Conservation (phyloP, 2,888 invertebrate genomes). For the Conus canariensis region DNA sequence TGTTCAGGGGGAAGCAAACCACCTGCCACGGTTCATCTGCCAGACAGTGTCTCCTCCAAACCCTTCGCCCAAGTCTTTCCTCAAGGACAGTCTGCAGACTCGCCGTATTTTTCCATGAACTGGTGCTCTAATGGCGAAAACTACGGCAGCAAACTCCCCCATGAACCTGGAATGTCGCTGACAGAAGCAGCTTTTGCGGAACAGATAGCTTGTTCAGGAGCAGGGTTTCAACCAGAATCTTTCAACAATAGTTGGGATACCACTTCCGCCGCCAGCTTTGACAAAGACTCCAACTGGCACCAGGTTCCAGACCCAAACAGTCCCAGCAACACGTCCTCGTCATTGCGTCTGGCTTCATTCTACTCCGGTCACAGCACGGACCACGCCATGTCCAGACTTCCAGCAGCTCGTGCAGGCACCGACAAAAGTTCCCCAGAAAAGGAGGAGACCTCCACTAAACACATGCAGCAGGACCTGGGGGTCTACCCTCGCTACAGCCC, state of each 20-base stretch:
- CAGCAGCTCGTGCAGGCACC: neutral
- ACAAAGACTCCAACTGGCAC: slow-evolving; percentile 2
- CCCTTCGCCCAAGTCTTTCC: slow-evolving; percentile 22
- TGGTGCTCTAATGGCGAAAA: neutral
- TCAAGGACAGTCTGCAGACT: neutral
- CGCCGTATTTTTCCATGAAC: neutral
- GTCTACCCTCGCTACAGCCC: neutral
- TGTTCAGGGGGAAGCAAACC: neutral
- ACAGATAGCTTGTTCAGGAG: slow-evolving; percentile 27
- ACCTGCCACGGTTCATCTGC: neutral
- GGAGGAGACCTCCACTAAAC: neutral
- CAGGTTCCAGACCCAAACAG: neutral
- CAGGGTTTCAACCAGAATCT: slow-evolving; percentile 11
- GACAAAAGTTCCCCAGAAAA: neutral
- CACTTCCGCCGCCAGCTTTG: neutral
- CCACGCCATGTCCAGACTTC: neutral
- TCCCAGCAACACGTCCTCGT: neutral
- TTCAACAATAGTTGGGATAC: neutral
- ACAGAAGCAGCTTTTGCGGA: slow-evolving; percentile 29
- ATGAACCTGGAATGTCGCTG: neutral
- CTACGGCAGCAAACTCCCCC: neutral
- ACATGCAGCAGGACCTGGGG: neutral
- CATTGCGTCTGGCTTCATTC: neutral
- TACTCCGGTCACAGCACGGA: neutral
- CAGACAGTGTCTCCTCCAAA: neutral